Percentiles rank a stretch among this genome's conserved stretches.
These are phyloP conservation scores for Pseudotriccus pelzelni DNA, from an alignment of 2,797 vertebrate genomes.

Conservation along the genomic window DNA sequence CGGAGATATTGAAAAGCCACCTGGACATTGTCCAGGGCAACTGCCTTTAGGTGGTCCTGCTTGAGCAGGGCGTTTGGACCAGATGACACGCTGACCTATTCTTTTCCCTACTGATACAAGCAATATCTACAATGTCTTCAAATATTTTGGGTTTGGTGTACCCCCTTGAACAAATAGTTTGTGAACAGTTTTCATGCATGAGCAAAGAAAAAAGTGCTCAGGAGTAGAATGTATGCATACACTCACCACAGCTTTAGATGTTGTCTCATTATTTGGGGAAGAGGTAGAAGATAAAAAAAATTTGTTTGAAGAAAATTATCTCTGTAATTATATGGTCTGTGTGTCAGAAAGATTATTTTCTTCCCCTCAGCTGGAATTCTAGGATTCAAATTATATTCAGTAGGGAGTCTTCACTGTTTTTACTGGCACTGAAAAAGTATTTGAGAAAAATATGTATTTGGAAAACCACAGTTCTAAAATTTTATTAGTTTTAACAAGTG, in stretches of 20 bases:
- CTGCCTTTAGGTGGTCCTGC: not conserved
- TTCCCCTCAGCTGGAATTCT: not conserved
- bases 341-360: not conserved
- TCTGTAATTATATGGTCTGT: not conserved
- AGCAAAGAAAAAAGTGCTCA: not conserved
- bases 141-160: not conserved
- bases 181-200: not conserved
- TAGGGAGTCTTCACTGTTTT: slow-evolving; percentile 22
- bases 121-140: not conserved
- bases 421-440: slow-evolving; percentile 18
- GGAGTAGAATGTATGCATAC: not conserved
- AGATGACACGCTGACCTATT: not conserved
- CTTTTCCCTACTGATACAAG: not conserved
- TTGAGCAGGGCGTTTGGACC: not conserved
- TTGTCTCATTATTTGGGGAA: not conserved
- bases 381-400: not conserved
- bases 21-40: not conserved
- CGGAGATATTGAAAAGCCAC: not conserved
- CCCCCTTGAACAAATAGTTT: not conserved
- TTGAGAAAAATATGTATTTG: not conserved
- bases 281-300: not conserved
- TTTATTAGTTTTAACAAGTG: slow-evolving; percentile 27
- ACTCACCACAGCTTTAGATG: not conserved
- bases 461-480: slow-evolving; percentile 14
- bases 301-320: not conserved